These are phyloP conservation scores for Eupeodes corollae DNA, from an alignment of 1,140 invertebrate species.

Conservation along the genomic window DNA sequence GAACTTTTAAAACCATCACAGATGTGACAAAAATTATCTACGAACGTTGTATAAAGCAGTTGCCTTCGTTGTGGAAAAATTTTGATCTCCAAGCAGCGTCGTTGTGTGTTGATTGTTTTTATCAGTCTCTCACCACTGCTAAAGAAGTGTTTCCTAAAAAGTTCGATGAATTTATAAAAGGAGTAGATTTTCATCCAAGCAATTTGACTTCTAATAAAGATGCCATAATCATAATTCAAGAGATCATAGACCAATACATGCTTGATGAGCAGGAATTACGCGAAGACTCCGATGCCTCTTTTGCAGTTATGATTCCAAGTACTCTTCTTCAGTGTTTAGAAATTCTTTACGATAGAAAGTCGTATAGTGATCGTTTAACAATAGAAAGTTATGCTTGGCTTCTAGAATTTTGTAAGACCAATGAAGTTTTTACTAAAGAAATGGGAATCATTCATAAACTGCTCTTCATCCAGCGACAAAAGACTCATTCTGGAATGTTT, in stretches of 20 bases:
- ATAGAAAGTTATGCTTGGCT: conserved; percentile 28
- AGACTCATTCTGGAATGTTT: conserved; percentile 27
- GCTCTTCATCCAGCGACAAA: conserved; percentile 26
- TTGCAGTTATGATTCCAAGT: conserved; percentile 9
- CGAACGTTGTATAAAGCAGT: conserved; percentile 32
- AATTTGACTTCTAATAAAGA: conserved; percentile 12
- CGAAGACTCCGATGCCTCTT: conserved; percentile 9
- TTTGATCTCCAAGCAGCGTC: conserved; percentile 39
- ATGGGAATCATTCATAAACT: conserved; percentile 24
- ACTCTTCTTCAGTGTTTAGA: conserved; percentile 23
- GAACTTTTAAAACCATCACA: conserved; percentile 22
- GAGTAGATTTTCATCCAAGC: conserved; percentile 18
- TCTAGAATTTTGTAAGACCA: conserved; percentile 21
- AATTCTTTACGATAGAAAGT: conserved; percentile 23
- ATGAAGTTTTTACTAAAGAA: conserved; percentile 16
- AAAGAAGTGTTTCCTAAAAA: conserved; percentile 36
- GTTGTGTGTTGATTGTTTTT: conserved; percentile 44
- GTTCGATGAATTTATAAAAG: conserved; percentile 18
- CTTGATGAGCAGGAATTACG: conserved; percentile 13
- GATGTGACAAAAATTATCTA: conserved; percentile 36
- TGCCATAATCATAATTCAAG: conserved; percentile 16
- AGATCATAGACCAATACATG: conserved; percentile 22
- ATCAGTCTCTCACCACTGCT: conserved; percentile 41
- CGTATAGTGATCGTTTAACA: conserved; percentile 13
- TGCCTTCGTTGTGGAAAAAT: conserved; percentile 23